Evolutionary conservation across 2,797 vertebrate species (phyloP).

Genomic region (Channa striata): DNA sequence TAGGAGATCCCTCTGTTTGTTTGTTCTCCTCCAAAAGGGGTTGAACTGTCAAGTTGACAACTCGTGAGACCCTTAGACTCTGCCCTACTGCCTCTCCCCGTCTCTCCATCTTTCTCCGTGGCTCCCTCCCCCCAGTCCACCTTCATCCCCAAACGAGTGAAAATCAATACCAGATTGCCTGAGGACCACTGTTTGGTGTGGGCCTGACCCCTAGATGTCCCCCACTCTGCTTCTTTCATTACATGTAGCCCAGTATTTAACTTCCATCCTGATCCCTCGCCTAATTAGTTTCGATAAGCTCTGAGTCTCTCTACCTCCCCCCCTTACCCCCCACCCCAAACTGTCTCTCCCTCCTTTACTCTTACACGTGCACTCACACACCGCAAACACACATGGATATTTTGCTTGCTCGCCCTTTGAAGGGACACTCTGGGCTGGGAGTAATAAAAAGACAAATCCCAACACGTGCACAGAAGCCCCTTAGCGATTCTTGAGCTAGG

Average conservation of each 20-base stretch:
- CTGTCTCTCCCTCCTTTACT: conserved; percentile 47
- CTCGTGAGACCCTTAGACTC: conserved; percentile 84
- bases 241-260: conserved; percentile 90
- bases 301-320: conserved; percentile 68
- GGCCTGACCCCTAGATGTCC: conserved; percentile 89
- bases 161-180: conserved; percentile 91
- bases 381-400: conserved; percentile 59
- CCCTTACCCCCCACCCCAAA: conserved; percentile 53
- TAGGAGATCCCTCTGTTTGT: conserved; percentile 84
- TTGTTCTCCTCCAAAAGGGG: conserved; percentile 84
- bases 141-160: conserved; percentile 87
- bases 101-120: conserved; percentile 55
- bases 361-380: conserved; percentile 42
- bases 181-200: conserved; percentile 88
- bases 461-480: conserved; percentile 66
- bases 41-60: conserved; percentile 89
- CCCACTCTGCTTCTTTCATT: conserved; percentile 90
- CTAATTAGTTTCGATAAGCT: conserved; percentile 93
- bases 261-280: conserved; percentile 91
- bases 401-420: conserved; percentile 66
- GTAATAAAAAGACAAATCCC: conserved; percentile 77
- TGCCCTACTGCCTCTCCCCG: conserved; percentile 65
- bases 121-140: conserved; percentile 61
- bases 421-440: conserved; percentile 70
- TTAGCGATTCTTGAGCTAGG: conserved; percentile 57